A percentile compares a stretch with the other conserved stretches of the same genome.
Evolutionary conservation across 1,140 invertebrate genomes (phyloP).

Genomic region (Nasonia giraulti): DNA sequence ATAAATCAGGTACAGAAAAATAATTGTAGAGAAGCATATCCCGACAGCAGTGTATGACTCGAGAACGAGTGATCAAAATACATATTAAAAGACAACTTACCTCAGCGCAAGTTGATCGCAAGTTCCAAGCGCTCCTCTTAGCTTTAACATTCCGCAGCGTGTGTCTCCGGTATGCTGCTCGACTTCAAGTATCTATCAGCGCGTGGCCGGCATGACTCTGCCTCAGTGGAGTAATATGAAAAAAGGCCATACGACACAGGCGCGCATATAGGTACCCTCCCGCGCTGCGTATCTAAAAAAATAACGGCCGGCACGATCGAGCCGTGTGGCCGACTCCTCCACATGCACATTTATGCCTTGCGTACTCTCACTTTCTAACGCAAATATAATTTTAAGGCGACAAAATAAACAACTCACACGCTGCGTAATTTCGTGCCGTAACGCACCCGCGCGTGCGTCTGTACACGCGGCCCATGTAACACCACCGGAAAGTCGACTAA

Average conservation of each 20-base stretch:
- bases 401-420: slow-evolving; percentile 29
- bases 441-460: background rate
- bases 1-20: no score
- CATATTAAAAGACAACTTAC: no score
- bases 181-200: no score
- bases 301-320: background rate
- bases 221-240: no score
- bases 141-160: no score
- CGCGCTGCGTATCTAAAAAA: background rate
- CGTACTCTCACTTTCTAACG: background rate
- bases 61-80: no score
- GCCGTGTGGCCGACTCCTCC: background rate
- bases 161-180: no score
- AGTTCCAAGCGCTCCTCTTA: no score
- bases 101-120: no score
- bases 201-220: no score
- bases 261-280: background rate
- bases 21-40: no score
- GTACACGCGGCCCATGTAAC: background rate
- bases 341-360: background rate
- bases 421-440: slow-evolving; percentile 14
- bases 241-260: background rate
- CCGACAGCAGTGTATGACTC: no score
- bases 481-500: slow-evolving; percentile 7
- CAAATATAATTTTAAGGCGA: slow-evolving; percentile 6